These are phyloP conservation scores for Mus pahari DNA, from an alignment of 2,113 vertebrate species.

Conservation along the genomic window DNA sequence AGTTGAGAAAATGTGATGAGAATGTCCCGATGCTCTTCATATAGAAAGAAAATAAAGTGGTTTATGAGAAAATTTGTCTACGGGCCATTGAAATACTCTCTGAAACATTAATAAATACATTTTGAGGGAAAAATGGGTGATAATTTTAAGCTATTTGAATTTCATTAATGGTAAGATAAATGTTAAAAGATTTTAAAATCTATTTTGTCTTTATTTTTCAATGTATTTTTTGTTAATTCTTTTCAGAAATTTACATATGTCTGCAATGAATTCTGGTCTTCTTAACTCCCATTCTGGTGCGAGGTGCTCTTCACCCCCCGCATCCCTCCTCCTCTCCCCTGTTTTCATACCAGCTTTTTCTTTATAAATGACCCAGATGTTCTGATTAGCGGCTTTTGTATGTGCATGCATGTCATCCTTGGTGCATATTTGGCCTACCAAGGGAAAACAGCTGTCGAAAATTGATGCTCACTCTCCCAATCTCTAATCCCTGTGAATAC, in stretches of 20 bases:
- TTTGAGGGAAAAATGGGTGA: background rate
- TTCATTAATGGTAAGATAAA: background rate
- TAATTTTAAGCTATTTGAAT: background rate
- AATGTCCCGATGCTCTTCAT: background rate
- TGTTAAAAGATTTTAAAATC: background rate
- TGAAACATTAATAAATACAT: background rate
- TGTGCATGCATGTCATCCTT: no score
- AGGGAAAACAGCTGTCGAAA: background rate
- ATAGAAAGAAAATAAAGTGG: background rate
- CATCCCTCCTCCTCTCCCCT: no score
- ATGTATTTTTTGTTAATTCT: background rate
- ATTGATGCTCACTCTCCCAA: background rate
- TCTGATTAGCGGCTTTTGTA: no score
- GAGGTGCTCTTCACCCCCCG: fast-evolving
- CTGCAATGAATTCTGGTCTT: background rate
- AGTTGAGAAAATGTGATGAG: background rate
- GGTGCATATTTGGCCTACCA: background rate
- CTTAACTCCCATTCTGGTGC: background rate
- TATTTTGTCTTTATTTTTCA: background rate
- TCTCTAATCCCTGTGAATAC: background rate
- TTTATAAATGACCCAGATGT: background rate
- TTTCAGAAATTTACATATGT: background rate
- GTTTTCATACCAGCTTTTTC: background rate
- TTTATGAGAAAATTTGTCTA: background rate
- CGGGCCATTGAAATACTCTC: background rate